A percentile compares a stretch with the other conserved stretches of the same genome.
phyloP scores from a whole-genome alignment of 2,888 invertebrate species.

The Thecocarcelia acutangulata region DNA sequence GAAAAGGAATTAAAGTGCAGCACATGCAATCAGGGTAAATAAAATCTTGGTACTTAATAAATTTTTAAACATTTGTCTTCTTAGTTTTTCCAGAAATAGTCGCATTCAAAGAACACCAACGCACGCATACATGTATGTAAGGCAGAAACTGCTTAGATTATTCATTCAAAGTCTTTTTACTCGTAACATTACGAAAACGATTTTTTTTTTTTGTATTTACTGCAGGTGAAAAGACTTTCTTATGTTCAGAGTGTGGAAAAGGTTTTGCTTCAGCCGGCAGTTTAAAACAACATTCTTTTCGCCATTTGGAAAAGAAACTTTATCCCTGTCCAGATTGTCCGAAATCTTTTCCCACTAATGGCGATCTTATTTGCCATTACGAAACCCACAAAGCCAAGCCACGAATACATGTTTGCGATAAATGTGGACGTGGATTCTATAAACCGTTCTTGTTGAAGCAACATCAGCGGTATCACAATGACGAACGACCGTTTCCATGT shows the following conservation, averaged over 20 bases:
- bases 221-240: constrained; percentile 40
- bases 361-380: constrained; percentile 49
- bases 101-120: constrained; percentile 26
- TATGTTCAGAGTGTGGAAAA: constrained; percentile 63
- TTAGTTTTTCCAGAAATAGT: constrained; percentile 22
- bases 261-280: constrained; percentile 53
- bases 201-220: too few relatives aligned
- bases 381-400: constrained; percentile 55
- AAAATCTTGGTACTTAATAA: background rate
- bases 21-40: constrained; percentile 47
- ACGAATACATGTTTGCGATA: constrained; percentile 57
- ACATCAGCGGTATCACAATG: constrained; percentile 59
- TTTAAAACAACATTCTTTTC: constrained; percentile 57
- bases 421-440: constrained; percentile 51
- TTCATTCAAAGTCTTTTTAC: background rate
- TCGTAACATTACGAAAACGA: too few relatives aligned
- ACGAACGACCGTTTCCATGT: constrained; percentile 53
- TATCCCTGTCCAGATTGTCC: constrained; percentile 59
- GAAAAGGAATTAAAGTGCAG: constrained; percentile 46
- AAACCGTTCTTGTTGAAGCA: constrained; percentile 56
- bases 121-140: constrained; percentile 35
- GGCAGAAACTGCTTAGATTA: background rate
- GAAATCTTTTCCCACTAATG: constrained; percentile 53
- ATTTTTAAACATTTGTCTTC: background rate
- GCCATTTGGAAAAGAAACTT: constrained; percentile 43